Conservation (phyloP, 2,113 vertebrate genomes). For the Gallinago paraguaiae region DNA sequence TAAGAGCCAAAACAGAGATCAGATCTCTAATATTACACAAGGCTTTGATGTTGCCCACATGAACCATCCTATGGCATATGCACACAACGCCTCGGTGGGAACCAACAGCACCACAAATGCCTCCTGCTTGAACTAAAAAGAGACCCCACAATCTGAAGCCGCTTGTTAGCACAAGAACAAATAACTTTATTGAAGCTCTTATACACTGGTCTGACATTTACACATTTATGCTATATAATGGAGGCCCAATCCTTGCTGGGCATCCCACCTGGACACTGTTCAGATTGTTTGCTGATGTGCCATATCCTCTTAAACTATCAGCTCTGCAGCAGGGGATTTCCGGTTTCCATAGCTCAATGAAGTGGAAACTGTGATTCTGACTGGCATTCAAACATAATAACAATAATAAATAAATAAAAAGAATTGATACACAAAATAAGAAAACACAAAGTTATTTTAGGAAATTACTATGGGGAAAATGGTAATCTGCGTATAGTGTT, state of each 20-base stretch:
- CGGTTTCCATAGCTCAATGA: not conserved
- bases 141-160: not conserved
- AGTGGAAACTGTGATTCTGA: not conserved
- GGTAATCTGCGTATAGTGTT: accelerated
- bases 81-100: accelerated
- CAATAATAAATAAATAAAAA: not conserved
- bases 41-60: accelerated
- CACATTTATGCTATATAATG: not conserved
- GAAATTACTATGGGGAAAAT: not conserved
- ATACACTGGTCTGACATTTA: not conserved
- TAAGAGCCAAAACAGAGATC: not conserved
- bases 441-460: not conserved
- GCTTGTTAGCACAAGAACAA: not conserved
- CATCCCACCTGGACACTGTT: not conserved
- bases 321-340: not conserved
- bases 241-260: not conserved
- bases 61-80: accelerated
- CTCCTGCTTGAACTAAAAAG: not conserved
- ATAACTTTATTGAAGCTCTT: not conserved
- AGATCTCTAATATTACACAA: accelerated
- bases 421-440: not conserved
- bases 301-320: not conserved
- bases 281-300: not conserved
- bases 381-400: not conserved
- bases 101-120: accelerated